Base-by-base conservation (phyloP, 37 sponge, comb jelly and placozoan species). In the Halisarca cf. caerulea region DNA sequence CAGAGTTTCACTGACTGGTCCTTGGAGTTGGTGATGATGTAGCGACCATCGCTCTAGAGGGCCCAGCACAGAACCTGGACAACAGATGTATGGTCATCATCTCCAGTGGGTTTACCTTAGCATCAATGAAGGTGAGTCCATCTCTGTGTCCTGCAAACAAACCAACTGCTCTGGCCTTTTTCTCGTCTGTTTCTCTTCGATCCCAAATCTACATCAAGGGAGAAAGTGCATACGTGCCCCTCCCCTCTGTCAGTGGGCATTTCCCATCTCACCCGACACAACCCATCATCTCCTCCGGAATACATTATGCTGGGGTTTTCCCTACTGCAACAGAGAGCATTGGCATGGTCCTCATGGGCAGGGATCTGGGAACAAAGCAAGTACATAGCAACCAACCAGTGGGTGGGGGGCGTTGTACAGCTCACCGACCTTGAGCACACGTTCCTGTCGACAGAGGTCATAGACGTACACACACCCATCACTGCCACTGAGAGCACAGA, bases 201-300 rank as follows among this genome's bases (percentile, higher is more conserved):
- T 97, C 98, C 98, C 98, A 97, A 37, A 93, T 90, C 89, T 92
- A 43, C n/a, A n/a, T n/a, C n/a, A n/a, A n/a, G n/a, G n/a, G n/a
- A n/a, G n/a, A n/a, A n/a, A n/a, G n/a, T n/a, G n/a, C n/a, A n/a
- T n/a, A n/a, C n/a, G n/a, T n/a, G n/a, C n/a, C n/a, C n/a, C n/a
- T n/a, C n/a, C n/a, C n/a, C n/a, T 73, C 9, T n/a, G 30, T 24
- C 32, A 14, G 33, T 66, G 33, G 70, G 20, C 11, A n/a, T 14
- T 30, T 23, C 43, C 2, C 2, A 25, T 7, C 38, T 58, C 24
- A 81, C 88, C 71, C 84, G 85, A 69, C 85, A 85, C 11, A 85
- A 47, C 0, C 86, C 90, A 38, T 88, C 88, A 82, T 88, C 88
- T 18, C 88, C 96, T 20, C 89, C 92, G 5, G 97, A 92, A 82